Evolutionary conservation across 2,113 vertebrate genomes (phyloP).

Genomic region (Petaurus breviceps): DNA sequence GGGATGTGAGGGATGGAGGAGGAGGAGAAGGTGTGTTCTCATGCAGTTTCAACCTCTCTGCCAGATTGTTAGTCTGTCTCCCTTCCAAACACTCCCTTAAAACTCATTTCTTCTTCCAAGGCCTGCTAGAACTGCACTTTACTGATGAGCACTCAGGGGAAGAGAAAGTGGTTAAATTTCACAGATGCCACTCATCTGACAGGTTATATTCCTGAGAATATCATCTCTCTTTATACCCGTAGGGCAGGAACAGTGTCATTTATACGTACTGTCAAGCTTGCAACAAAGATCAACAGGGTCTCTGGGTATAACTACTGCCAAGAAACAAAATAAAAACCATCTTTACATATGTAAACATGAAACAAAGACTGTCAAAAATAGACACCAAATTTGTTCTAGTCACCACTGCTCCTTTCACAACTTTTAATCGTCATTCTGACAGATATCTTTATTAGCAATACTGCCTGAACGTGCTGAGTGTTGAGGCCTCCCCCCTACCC

Average conservation of each 20-base stretch:
- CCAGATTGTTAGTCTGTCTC: not conserved
- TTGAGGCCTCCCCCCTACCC: not conserved
- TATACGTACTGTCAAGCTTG: not conserved
- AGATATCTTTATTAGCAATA: not conserved
- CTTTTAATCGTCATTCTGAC: not conserved
- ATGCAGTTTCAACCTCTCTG: not conserved
- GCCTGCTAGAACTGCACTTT: not conserved
- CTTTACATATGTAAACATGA: conserved; percentile 4
- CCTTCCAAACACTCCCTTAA: not conserved
- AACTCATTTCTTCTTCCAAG: conserved; percentile 19
- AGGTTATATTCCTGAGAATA: not conserved
- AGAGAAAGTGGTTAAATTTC: not conserved
- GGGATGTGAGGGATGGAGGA: not conserved
- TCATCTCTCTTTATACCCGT: not conserved
- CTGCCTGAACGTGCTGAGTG: not conserved
- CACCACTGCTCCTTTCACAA: not conserved
- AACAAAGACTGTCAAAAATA: not conserved
- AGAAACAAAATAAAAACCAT: conserved; percentile 18
- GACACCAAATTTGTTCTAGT: not conserved
- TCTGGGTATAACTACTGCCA: not conserved
- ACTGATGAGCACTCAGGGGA: not conserved
- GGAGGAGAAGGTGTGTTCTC: not conserved
- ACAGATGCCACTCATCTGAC: not conserved
- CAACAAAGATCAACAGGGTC: not conserved
- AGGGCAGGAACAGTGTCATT: not conserved